Evolutionary conservation across 2,797 vertebrate genomes (phyloP).

Genomic region (Nannoperca obscura): DNA sequence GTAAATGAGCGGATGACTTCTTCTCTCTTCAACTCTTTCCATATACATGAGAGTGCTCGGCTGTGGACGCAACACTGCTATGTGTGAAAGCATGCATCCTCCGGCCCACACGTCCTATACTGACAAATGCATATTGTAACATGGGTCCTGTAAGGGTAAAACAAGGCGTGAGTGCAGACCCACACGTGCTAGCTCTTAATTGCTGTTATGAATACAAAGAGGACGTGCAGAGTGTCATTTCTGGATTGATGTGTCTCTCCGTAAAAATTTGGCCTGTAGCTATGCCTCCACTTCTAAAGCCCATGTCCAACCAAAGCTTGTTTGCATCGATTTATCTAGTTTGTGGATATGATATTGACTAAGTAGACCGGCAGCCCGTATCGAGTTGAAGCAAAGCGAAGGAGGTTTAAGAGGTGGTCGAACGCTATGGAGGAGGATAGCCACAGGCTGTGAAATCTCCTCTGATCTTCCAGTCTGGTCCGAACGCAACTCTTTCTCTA

Average conservation of each 20-base stretch:
- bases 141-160: conserved; percentile 12
- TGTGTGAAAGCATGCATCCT: conserved; percentile 68
- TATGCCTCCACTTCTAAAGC: conserved; percentile 74
- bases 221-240: conserved; percentile 63
- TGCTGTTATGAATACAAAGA: conserved; percentile 63
- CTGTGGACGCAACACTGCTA: conserved; percentile 64
- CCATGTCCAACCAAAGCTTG: conserved; percentile 75
- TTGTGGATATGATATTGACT: conserved; percentile 83
- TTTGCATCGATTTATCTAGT: conserved; percentile 84
- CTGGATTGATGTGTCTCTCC: conserved; percentile 73
- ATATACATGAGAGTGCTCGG: conserved; percentile 76
- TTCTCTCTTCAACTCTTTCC: conserved; percentile 66
- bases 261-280: conserved; percentile 73
- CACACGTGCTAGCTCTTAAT: conserved; percentile 48
- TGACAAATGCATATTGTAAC: conserved; percentile 33
- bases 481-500: conserved; percentile 85
- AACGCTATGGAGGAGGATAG: conserved; percentile 82
- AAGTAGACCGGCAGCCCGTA: conserved; percentile 75
- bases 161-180: conserved; percentile 12
- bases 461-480: conserved; percentile 87
- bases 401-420: conserved; percentile 82
- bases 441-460: conserved; percentile 85
- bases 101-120: conserved; percentile 29
- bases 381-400: conserved; percentile 73
- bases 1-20: conserved; percentile 77